Evolutionary conservation across 1,140 invertebrate species (phyloP).

Genomic region (Conopomorpha cramerella): DNA sequence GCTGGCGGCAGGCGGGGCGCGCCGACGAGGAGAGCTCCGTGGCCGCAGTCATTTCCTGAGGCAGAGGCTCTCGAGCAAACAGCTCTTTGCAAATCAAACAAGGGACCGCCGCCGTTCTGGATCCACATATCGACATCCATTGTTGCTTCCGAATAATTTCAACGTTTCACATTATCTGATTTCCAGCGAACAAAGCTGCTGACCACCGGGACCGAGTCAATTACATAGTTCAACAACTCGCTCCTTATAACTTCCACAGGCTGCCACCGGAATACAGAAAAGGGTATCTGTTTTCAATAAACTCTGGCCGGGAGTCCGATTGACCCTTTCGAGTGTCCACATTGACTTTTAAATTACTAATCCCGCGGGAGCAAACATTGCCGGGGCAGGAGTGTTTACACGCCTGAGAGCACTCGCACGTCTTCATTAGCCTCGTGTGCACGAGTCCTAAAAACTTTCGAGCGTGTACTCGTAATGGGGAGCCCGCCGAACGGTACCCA

Average conservation of each 20-base stretch:
- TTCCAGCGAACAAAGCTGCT: constrained; percentile 47
- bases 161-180: constrained; percentile 55
- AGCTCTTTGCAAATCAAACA: constrained; percentile 59
- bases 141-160: constrained; percentile 45
- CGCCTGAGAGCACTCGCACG: constrained; percentile 48
- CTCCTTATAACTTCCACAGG: constrained; percentile 58
- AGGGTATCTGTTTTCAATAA: constrained; percentile 58
- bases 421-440: constrained; percentile 48
- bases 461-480: too few relatives aligned
- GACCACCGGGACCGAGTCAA: constrained; percentile 56
- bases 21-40: too few relatives aligned
- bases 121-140: constrained; percentile 57
- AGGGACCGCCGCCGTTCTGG: constrained; percentile 45
- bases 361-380: constrained; percentile 48
- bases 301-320: constrained; percentile 35
- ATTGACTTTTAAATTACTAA: constrained; percentile 62
- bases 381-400: constrained; percentile 38
- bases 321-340: constrained; percentile 57
- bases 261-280: constrained; percentile 55
- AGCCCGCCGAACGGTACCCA: too few relatives aligned
- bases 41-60: too few relatives aligned
- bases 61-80: constrained; percentile 44
- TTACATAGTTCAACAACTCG: constrained; percentile 60
- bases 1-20: too few relatives aligned
- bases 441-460: too few relatives aligned